Evolutionary conservation across 2,113 vertebrate genomes (phyloP), one percentile per base, ranked within the genome.

Genomic region (Hirundichthys speculiger): DNA sequence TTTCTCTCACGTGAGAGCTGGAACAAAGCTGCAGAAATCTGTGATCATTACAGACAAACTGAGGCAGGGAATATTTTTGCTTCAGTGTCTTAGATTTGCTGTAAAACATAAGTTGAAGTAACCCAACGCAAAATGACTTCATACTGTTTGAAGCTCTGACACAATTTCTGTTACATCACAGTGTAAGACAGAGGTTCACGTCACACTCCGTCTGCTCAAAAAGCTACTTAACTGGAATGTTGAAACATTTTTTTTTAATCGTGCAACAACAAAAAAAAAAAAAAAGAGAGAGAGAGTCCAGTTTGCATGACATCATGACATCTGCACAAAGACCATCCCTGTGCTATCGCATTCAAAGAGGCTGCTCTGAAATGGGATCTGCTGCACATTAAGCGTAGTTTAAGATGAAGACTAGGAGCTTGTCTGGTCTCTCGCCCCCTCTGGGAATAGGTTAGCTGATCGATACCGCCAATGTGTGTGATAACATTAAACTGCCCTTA

Each of bases 401-500:
- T 2, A 24, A 55, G 63, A 68, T 63, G 5, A 82, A 79, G 73
- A 78, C 39, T 51, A 12, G 30, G 39, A 69, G 69, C 49, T 59
- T 5, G 77, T 69, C 59, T 50, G 40, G 68, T 30, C 42, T 64
- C 61, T 59, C 24, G 69, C 50, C 40, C 80, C 69, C 56, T 34
- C 19, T 47, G 79, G 69, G 79, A 77, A 47, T n/a, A 66, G 79
- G 76, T 70, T 30, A 63, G 61, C 45, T 0, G 87, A 87, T 89
- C 86, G 42, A 90, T 90, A 77, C 30, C 1, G 30, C 51, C 69
- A 58, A 68, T 63, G 66, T 83, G 64, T 70, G 73, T 83, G 83
- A 89, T 87, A 72, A 86, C 84, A 77, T 90, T 84, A 89, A 42
- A 56, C 45, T 12, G 3, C 11, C 55, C 51, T 83, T 86, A 89